Evolutionary conservation across 1,140 invertebrate genomes (phyloP), one percentile per base, ranked within the genome.

Genomic region (Achatina immaculata): DNA sequence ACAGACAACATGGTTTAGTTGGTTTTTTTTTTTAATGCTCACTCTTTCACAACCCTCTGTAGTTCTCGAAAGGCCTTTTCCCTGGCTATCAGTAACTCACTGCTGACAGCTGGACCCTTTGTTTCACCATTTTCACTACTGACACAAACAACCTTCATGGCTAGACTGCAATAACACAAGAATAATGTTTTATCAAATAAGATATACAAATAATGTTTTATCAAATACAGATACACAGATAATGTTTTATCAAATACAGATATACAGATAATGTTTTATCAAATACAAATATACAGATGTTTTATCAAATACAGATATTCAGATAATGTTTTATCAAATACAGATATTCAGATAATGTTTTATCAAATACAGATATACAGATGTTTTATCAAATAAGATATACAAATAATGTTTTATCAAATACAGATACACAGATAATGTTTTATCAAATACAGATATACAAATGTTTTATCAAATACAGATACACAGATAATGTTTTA

Each of bases 111-210:
- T 84, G 83, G 82, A 84, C 89, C 82, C 82, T 83, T 81, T 65
- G 82, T 88, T 87, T 81, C 91, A 66, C 91, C 85, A 43, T 91
- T 91, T 48, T 89, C 76, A 38, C 98, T 96, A 84, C 98, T 93
- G 72, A 98, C 95, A 93, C 96, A 96, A 78, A 95, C 96, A 68
- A 98, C 95, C 91, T 97, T 96, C 95, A 98, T 97, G 31, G 68
- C 28, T 77, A 1, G 9, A 31, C n/a, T 62, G 58, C 3, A 62
- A 9, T 9, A 4, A 62, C 6, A 62, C 9, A 62, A 62, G 31
- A 55, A 19, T 11, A 72, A 11, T 38, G 14, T 24, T 42, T 9
- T 34, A 16, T 9, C 19, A 16, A 72, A 24, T 65, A 65, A 65
- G 7, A 65, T 65, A 51, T 51, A 14, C 11, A 51, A 51, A 51